Evolutionary conservation across 2,797 vertebrate species (phyloP).

Genomic region (Serranus cabrilla): DNA sequence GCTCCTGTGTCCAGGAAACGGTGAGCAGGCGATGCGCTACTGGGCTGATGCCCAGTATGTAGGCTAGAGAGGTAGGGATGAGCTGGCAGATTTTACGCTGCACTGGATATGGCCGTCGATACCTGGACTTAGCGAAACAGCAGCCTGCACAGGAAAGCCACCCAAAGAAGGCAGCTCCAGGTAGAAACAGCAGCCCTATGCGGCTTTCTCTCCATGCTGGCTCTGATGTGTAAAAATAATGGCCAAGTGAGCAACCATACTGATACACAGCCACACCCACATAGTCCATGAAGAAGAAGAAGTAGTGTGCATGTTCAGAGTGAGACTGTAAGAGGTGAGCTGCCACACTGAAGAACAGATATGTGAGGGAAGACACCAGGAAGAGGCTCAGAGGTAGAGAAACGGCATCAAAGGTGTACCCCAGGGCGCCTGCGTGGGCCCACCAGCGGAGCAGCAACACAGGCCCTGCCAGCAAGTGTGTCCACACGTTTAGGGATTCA

Average conservation of each 20-base stretch:
- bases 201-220: constrained; percentile 87
- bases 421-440: constrained; percentile 82
- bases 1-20: constrained; percentile 85
- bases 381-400: constrained; percentile 90
- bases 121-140: constrained; percentile 92
- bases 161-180: constrained; percentile 87
- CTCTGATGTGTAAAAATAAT: constrained; percentile 92
- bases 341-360: constrained; percentile 89
- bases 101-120: constrained; percentile 90
- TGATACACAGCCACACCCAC: constrained; percentile 93
- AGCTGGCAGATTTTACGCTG: constrained; percentile 92
- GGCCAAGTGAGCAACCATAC: constrained; percentile 91
- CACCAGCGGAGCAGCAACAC: constrained; percentile 89
- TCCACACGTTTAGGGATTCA: constrained; percentile 95
- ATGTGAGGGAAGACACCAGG: constrained; percentile 87
- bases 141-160: constrained; percentile 94
- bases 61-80: constrained; percentile 89
- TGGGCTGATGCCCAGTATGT: constrained; percentile 91
- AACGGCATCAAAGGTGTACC: constrained; percentile 67
- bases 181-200: constrained; percentile 88
- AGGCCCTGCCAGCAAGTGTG: constrained; percentile 88
- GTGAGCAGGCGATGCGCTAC: constrained; percentile 88
- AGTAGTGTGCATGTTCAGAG: constrained; percentile 92
- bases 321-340: constrained; percentile 95
- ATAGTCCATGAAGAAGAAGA: constrained; percentile 94